Evolutionary conservation across 1,140 invertebrate genomes (phyloP).

Genomic region (Copidosoma floridanum): DNA sequence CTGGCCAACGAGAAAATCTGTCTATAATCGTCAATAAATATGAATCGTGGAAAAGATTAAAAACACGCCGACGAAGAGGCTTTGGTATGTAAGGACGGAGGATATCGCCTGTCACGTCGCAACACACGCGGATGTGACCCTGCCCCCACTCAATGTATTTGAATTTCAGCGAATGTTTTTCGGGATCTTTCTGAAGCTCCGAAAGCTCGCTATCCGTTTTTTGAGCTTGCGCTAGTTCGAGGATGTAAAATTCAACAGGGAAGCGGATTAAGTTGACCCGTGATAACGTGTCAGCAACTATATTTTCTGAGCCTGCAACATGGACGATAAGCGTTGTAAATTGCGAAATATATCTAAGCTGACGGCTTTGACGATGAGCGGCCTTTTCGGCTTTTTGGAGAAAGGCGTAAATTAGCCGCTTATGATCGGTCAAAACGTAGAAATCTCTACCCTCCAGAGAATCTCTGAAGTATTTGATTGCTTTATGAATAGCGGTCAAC

Average conservation of each 20-base stretch:
- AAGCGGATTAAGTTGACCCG: background rate
- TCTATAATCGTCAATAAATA: conserved; percentile 50
- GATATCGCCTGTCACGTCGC: background rate
- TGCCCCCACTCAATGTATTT: background rate
- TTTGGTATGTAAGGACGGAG: background rate
- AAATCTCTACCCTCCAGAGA: background rate
- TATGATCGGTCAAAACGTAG: background rate
- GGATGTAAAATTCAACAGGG: background rate
- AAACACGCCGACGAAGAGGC: background rate
- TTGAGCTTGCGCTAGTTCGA: background rate
- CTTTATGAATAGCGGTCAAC: background rate
- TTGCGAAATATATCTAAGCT: background rate
- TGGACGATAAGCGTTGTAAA: background rate
- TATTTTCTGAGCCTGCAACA: background rate
- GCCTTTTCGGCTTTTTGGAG: background rate
- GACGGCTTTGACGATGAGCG: background rate
- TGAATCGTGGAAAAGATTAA: background rate
- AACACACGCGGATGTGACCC: background rate
- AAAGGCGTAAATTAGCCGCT: background rate
- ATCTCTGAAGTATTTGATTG: background rate
- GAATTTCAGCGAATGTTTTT: background rate
- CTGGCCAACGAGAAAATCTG: conserved; percentile 53
- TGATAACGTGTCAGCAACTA: conserved; percentile 3
- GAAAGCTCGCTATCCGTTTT: background rate
- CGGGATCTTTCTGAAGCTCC: background rate